Evolutionary conservation across 2,888 invertebrate genomes (phyloP).

Genomic region (Calliopum simillimum): DNA sequence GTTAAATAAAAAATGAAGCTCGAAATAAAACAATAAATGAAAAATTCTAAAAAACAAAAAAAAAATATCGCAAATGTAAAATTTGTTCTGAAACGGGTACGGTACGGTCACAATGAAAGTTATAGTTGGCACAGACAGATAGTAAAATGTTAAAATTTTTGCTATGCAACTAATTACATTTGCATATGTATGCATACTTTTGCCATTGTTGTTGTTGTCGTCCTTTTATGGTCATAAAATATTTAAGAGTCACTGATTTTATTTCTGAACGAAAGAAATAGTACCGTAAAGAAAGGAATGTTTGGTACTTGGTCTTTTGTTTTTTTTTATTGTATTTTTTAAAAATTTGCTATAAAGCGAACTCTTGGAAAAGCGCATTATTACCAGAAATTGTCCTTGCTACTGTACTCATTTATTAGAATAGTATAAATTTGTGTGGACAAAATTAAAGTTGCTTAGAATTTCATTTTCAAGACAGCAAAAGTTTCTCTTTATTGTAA

Average conservation of each 20-base stretch:
- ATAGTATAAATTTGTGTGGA: not conserved
- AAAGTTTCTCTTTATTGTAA: no score
- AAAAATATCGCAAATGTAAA: not conserved
- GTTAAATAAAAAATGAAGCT: not conserved
- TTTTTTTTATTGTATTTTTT: not conserved
- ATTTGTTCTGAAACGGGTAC: not conserved
- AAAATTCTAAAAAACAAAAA: no score
- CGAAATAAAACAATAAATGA: not conserved
- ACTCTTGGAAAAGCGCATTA: no score
- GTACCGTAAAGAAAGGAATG: no score
- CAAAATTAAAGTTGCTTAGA: no score
- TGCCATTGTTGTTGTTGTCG: constrained; percentile 40
- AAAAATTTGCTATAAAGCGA: not conserved
- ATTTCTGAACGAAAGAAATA: no score
- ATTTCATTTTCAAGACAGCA: no score
- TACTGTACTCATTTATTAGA: not conserved
- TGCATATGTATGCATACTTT: constrained; percentile 62
- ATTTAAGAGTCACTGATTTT: constrained; percentile 51
- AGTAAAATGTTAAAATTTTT: constrained; percentile 44
- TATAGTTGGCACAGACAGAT: constrained; percentile 34
- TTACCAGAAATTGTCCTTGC: no score
- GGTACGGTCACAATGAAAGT: not conserved
- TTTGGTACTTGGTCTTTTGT: no score
- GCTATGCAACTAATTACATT: constrained; percentile 65
- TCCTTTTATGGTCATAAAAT: constrained; percentile 58